Evolutionary conservation across 2,888 invertebrate genomes (phyloP), one percentile per base, ranked within the genome.

Genomic region (Antheraea assamensis): DNA sequence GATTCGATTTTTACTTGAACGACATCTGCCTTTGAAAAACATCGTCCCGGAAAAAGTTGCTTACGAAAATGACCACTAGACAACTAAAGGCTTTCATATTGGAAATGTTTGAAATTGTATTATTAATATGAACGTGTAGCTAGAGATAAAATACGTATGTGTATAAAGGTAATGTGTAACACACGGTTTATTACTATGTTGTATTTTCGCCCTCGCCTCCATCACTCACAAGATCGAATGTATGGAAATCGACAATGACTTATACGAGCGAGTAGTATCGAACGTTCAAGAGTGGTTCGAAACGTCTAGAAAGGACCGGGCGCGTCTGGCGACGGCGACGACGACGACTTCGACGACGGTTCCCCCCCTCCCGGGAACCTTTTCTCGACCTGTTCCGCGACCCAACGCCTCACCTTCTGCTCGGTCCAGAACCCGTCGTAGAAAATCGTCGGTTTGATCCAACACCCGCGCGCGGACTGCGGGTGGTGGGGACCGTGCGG

Each of bases 361-460:
- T 92, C 93, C 70, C 92, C n/a, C n/a, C n/a, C n/a, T n/a, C n/a
- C 93, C 1, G 94, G 93, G 78, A 92, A 92, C 83, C 91, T 92
- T 81, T 94, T 94, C 80, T 94, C 94, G 27, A 93, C 92, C 80
- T 94, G 95, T 78, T 95, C 95, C 7, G 95, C 92, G 2, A 94
- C 94, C 95, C 95, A 95, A 82, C 92, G 93, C 82, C 93, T 95
- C 24, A 95, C 95, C 79, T 95, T 94, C 86, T 94, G 95, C 86
- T 95, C 95, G 0, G 95, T 95, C 95, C 95, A 95, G 82, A 95
- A 95, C 1, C 95, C 95, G 71, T 95, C 95, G 75, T 95, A 95
- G 82, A 95, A 95, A 66, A 95, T 94, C 3, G 93, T 92, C 5
- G 95, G 95, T 74, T 95, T 95, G 72, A 95, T 91, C 95, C 95